Evolutionary conservation across 2,113 vertebrate species (phyloP).

Genomic region (Myotis brandtii): DNA sequence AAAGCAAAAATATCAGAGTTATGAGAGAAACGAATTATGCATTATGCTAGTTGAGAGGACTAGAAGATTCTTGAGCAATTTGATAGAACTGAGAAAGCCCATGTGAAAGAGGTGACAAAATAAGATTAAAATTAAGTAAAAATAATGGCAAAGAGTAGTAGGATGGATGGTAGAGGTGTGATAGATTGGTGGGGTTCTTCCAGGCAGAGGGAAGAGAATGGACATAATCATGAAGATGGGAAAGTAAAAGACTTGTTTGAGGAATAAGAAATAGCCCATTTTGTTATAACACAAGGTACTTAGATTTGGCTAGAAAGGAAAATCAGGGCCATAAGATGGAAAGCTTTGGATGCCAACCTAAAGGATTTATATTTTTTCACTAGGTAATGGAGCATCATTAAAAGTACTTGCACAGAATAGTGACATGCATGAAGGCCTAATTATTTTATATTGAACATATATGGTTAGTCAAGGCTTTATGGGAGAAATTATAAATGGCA

Average conservation of each 20-base stretch:
- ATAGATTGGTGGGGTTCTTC: neutral
- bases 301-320: neutral
- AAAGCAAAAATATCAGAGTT: neutral
- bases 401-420: neutral
- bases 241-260: neutral
- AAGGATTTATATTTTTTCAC: neutral
- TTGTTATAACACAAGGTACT: neutral
- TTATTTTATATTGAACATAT: neutral
- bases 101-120: neutral
- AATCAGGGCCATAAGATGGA: too few relatives aligned
- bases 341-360: neutral
- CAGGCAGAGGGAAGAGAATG: neutral
- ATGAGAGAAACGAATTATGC: neutral
- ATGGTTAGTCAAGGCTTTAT: neutral
- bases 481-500: neutral
- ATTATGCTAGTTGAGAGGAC: neutral
- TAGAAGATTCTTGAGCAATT: neutral
- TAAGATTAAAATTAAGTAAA: neutral
- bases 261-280: neutral
- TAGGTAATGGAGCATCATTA: neutral
- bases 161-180: neutral
- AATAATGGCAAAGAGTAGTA: neutral
- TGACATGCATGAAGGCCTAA: neutral
- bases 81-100: neutral
- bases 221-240: neutral